Evolutionary conservation across 2,797 vertebrate species (phyloP).

Genomic region (Siniperca obscura): DNA sequence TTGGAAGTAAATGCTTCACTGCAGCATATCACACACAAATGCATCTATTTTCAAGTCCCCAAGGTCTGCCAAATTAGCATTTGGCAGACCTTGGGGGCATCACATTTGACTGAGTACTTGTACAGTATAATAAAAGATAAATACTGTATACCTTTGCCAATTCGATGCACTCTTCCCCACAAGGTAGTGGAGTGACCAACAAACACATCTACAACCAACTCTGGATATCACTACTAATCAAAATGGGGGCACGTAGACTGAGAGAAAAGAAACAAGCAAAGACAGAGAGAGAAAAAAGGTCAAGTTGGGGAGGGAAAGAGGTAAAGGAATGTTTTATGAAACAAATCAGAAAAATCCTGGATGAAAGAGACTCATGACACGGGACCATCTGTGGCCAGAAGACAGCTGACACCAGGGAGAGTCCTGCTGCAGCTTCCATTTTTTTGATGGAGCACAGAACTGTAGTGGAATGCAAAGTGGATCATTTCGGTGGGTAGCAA

Average conservation of each 20-base stretch:
- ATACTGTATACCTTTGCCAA: not conserved
- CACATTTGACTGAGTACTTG: not conserved
- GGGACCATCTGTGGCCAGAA: conserved; percentile 13
- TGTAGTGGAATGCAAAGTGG: not conserved
- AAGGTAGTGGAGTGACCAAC: not conserved
- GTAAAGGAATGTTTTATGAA: not conserved
- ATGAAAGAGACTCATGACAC: conserved; percentile 17
- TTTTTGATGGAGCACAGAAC: not conserved
- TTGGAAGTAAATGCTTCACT: not conserved
- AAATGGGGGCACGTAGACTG: not conserved
- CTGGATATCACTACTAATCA: not conserved
- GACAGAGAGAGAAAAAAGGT: not conserved
- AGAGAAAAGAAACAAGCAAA: not conserved
- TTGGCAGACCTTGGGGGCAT: not conserved
- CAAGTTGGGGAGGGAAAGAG: not conserved
- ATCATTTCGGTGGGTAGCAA: not conserved
- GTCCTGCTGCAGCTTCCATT: not conserved
- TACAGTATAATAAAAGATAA: not conserved
- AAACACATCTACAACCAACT: not conserved
- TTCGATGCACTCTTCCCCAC: not conserved
- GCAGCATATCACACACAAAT: conserved; percentile 4
- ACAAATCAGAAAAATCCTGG: not conserved
- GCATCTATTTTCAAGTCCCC: not conserved
- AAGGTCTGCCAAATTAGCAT: too few species aligned
- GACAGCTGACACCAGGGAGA: not conserved